Evolutionary conservation across 2,113 vertebrate species (phyloP), one percentile per base, ranked within the genome.

Genomic region (Delphinus delphis): DNA sequence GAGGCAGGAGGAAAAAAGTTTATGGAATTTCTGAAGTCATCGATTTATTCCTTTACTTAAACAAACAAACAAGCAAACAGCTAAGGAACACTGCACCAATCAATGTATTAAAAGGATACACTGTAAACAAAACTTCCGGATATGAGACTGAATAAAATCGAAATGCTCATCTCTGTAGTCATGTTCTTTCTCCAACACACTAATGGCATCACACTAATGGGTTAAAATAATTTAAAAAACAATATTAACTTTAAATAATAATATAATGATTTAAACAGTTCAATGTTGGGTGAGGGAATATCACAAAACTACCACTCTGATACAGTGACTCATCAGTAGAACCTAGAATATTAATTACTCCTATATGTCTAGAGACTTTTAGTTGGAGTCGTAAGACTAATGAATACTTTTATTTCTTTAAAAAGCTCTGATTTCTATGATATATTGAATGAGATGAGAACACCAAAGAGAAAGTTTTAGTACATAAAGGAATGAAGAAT

Each of bases 101-200:
- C n/a, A 92, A 21, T 26, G 21, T 33, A 68, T 83, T 92, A 88
- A 98, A 99, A 99, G 99, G 99, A 99, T 99, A 99, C 99, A 99
- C 2, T 99, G 99, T 98, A 99, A 99, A 98, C 99, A 99, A 98
- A 99, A 99, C 95, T 98, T 99, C 96, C 99, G 99, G 98, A 99
- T 99, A 98, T 99, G 99, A 62, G 99, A 99, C 98, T 99, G 99
- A 98, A 99, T 99, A 98, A 99, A 99, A 98, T 99, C 99, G 0
- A 99, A 99, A 99, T 99, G 99, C 98, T 99, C 99, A 84, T 99
- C 99, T 99, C 99, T 99, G 98, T 99, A 99, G 99, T 99, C 99
- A 33, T 99, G 99, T 93, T 99, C 99, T 98, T 99, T 99, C 99
- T 99, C 99, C 99, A 99, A 97, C 63, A 99, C 98, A 96, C 99